Evolutionary conservation across 1,140 invertebrate genomes (phyloP).

Genomic region (Nylanderia fulva): DNA sequence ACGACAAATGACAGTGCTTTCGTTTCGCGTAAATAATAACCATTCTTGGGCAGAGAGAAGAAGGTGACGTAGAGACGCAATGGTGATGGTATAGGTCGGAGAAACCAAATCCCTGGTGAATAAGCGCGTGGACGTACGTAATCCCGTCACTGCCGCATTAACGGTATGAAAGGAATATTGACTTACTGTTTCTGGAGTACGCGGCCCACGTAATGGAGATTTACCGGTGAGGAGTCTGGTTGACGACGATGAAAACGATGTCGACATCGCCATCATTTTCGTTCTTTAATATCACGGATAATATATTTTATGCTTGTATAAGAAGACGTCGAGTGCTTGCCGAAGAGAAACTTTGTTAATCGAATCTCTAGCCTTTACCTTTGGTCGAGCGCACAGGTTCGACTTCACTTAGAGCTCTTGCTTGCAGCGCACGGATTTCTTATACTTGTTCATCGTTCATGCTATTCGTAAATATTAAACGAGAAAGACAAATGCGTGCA

Average conservation of each 20-base stretch:
- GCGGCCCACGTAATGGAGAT: slow-evolving; percentile 66
- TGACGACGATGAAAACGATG: slow-evolving; percentile 32
- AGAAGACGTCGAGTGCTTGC: slow-evolving; percentile 16
- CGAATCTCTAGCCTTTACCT: slow-evolving; percentile 34
- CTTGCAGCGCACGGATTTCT: slow-evolving; percentile 7
- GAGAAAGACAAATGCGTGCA: background rate
- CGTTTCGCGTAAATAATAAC: slow-evolving; percentile 63
- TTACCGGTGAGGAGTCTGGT: slow-evolving; percentile 55
- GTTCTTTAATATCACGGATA: slow-evolving; percentile 55
- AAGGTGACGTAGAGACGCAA: background rate
- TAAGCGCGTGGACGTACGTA: slow-evolving; percentile 70
- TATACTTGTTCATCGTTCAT: slow-evolving; percentile 58
- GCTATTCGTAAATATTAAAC: slow-evolving; percentile 58
- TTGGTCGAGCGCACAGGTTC: background rate
- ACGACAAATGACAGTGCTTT: slow-evolving; percentile 64
- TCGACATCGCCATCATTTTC: slow-evolving; percentile 39
- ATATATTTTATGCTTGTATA: slow-evolving; percentile 54
- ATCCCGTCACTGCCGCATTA: slow-evolving; percentile 67
- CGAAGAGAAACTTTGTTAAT: slow-evolving; percentile 58
- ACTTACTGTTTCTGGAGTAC: slow-evolving; percentile 68
- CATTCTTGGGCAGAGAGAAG: background rate
- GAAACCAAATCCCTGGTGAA: slow-evolving; percentile 63
- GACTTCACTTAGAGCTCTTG: slow-evolving; percentile 1
- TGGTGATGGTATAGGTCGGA: background rate
- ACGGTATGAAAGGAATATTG: slow-evolving; percentile 74